Percentiles rank a stretch among this genome's conserved stretches.
phyloP scores from a whole-genome alignment of 2,888 invertebrate genomes.

The Blera fallax region DNA sequence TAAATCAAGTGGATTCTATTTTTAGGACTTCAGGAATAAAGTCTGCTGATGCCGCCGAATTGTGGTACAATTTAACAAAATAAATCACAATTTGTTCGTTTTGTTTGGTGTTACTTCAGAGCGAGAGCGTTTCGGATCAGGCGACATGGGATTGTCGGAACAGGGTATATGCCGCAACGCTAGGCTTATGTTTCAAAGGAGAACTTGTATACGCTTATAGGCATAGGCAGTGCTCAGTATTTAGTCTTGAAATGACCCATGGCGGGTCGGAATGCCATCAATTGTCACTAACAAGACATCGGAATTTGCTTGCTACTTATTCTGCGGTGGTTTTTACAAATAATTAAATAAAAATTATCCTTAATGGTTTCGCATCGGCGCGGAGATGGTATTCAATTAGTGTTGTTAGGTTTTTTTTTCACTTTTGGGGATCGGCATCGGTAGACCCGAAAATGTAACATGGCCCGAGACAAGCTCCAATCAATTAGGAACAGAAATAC shows the following conservation, averaged over 20 bases:
- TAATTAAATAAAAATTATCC: constrained; percentile 73
- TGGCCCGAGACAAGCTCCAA: constrained; percentile 43
- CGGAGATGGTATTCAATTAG: constrained; percentile 70
- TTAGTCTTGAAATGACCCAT: constrained; percentile 79
- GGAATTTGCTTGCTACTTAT: constrained; percentile 75
- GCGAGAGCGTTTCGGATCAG: constrained; percentile 59
- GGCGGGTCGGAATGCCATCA: constrained; percentile 80
- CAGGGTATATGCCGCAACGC: constrained; percentile 39
- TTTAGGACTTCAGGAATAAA: constrained; percentile 58
- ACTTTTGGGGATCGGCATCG: constrained; percentile 16
- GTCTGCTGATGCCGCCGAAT: constrained; percentile 48
- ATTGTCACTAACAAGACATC: constrained; percentile 80
- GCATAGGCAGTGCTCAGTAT: constrained; percentile 66
- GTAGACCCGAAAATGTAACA: constrained; percentile 47
- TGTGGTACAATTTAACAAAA: constrained; percentile 60
- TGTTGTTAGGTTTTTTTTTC: constrained; percentile 15
- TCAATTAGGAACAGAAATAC: constrained; percentile 60
- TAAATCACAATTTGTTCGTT: constrained; percentile 66
- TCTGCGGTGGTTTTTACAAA: constrained; percentile 69
- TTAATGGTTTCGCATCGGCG: constrained; percentile 71
- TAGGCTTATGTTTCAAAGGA: constrained; percentile 71
- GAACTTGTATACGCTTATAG: constrained; percentile 28
- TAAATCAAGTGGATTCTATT: constrained; percentile 67
- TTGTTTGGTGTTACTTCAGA: constrained; percentile 69
- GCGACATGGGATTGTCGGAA: constrained; percentile 73